Evolutionary conservation across 1,140 invertebrate genomes (phyloP), one percentile per base, ranked within the genome.

Genomic region (Parasteatoda tepidariorum): DNA sequence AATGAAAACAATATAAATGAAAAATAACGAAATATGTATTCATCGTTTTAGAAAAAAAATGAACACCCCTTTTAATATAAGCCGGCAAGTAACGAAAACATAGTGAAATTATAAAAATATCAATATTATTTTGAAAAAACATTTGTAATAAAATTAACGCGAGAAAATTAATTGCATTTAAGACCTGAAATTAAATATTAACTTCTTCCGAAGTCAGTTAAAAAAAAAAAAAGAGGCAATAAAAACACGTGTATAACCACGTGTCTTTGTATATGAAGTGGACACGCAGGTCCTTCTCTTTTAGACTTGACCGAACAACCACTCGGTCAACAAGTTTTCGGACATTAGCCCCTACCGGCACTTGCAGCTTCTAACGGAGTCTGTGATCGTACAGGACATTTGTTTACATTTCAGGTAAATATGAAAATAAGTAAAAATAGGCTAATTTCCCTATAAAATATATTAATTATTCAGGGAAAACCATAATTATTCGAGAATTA

Each of bases 201-300:
- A 41, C 13, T 41, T 41, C 5, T 6, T 13, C 5, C 38, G 38
- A 5, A 5, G 38, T 6, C 38, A n/a, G n/a, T n/a, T n/a, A n/a
- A n/a, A n/a, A n/a, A 41, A 41, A 41, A 41, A 41, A 41, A 13
- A 5, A 41, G 13, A 41, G 13, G 5, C 38, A 13, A 13, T 41
- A 61, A 34, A n/a, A 30, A 61, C 70, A 83, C 81, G 81, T 74
- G 81, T 59, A 31, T n/a, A 33, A 31, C 68, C 81, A 83, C 81
- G 81, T 83, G 81, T 55, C 68, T 83, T 83, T 83, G 81, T 83
- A 74, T 83, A 83, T 61, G 81, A 70, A 83, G 68, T 83, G 81
- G 81, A 83, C 81, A 83, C 70, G 81, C 70, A 73, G 67, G 81
- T 83, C 81, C 81, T 64, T 62, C 55, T 26, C 68, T 64, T 68